A percentile compares a stretch with the other conserved stretches of the same genome.
These are phyloP conservation scores for Zaprionus gabonicus DNA, from an alignment of 1,140 invertebrate species.

Conservation along the genomic window DNA sequence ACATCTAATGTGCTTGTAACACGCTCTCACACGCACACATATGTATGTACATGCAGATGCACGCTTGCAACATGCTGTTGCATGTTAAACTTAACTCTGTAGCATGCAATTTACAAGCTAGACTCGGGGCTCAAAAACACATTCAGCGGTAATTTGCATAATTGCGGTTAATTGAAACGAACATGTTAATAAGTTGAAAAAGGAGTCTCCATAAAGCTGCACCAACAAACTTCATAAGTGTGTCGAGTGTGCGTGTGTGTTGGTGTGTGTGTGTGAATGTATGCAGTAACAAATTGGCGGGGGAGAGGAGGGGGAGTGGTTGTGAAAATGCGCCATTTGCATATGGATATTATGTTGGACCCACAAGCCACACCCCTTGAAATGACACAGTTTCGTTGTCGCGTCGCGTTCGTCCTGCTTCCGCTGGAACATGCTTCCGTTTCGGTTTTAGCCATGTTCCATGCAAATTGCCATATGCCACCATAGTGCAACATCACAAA, in stretches of 20 bases:
- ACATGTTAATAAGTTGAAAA: conserved; percentile 48
- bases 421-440: conserved; percentile 1
- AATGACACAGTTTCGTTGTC: conserved; percentile 12
- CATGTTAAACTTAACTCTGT: conserved; percentile 53
- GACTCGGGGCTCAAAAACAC: conserved; percentile 10
- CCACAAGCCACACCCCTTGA: not conserved
- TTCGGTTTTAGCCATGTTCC: conserved; percentile 40
- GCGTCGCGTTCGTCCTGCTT: not conserved
- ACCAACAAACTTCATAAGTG: conserved; percentile 9
- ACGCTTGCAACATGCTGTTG: conserved; percentile 14
- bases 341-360: conserved; percentile 23
- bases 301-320: not conserved
- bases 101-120: conserved; percentile 35
- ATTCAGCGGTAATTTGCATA: conserved; percentile 50
- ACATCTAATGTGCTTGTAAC: conserved; percentile 31
- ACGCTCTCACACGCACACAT: conserved; percentile 5
- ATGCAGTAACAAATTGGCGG: conserved; percentile 7
- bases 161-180: conserved; percentile 60
- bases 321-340: conserved; percentile 22
- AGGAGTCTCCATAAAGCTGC: conserved; percentile 9
- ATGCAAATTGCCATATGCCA: conserved; percentile 56
- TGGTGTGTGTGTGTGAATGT: not conserved
- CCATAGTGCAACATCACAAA: conserved; percentile 7
- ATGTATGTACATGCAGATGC: not conserved
- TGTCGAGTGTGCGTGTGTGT: not conserved